Base-by-base conservation (phyloP, 2,888 invertebrate genomes). In the Thymelicus acteon region DNA sequence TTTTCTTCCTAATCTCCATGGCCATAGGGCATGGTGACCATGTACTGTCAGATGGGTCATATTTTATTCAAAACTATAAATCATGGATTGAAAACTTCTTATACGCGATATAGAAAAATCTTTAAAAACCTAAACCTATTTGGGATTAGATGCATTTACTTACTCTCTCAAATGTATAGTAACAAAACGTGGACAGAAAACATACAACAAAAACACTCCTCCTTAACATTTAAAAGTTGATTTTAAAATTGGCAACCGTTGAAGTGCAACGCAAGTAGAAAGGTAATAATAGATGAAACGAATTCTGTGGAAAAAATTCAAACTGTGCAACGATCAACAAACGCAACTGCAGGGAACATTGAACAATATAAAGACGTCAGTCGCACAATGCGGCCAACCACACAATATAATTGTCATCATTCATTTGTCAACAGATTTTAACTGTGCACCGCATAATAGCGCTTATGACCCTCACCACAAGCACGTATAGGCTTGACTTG, bases 341-440 rank as follows among this genome's bases (percentile, higher is more conserved):
- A 74, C 78, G 74, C 77, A 82, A 82, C 80, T 73, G 71, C 75
- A 78, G 82, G 78, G 76, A 77, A 77, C 78, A 60, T 70, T 64
- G 64, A 75, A 79, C 77, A 86, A 85, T 85, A 89, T 89, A 81
- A 81, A 90, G 88, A 85, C 88, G 86, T 89, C 86, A 81, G 77
- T 76, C 82, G 74, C 73, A 83, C 84, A 83, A 90, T 86, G 82
- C 84, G 81, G 77, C 78, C 82, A 80, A 81, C 84, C 85, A 80
- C 88, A 90, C 90, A 91, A 91, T 90, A 83, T 87, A 85, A 88
- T 91, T 91, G 91, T 91, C 91, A 91, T 87, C 86, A 87, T 86
- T 87, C 87, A 90, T 92, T 91, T 91, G 90, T 91, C 90, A 89
- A 85, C 86, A 84, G 84, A 86, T 77, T 77, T 76, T 78, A 72